Conservation (phyloP, 2,888 invertebrate genomes). For the Drosophila kokeensis region DNA sequence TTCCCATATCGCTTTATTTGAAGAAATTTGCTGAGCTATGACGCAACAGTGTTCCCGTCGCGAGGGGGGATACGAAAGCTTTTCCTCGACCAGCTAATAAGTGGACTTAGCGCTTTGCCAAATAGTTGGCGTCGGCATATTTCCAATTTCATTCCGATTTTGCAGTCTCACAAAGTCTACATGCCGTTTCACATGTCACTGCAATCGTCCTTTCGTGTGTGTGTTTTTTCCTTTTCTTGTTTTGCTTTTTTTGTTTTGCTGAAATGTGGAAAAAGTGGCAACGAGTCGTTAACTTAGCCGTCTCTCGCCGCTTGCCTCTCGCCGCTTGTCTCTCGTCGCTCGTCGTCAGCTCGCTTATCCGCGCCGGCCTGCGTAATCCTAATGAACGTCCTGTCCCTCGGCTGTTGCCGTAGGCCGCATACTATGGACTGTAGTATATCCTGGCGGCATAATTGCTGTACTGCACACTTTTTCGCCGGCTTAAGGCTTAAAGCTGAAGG, state of each 20-base stretch:
- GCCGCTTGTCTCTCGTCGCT: slow-evolving; percentile 7
- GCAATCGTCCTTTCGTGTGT: slow-evolving; percentile 9
- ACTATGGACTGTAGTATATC: slow-evolving; percentile 12
- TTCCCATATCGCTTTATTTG: background rate
- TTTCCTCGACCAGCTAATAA: background rate
- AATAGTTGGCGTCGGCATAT: slow-evolving; percentile 3
- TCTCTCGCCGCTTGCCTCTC: slow-evolving; percentile 3
- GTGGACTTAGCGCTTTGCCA: background rate
- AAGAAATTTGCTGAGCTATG: background rate
- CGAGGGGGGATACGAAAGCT: background rate
- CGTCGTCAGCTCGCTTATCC: slow-evolving; percentile 26
- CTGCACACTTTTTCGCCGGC: slow-evolving; percentile 45
- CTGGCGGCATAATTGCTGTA: slow-evolving; percentile 50
- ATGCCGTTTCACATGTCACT: slow-evolving; percentile 24
- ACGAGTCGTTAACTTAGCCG: slow-evolving; percentile 25
- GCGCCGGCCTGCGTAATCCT: slow-evolving; percentile 42
- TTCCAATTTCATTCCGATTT: slow-evolving; percentile 1
- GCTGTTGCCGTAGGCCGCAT: slow-evolving; percentile 10
- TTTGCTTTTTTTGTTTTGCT: background rate
- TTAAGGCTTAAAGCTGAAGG: slow-evolving; percentile 36
- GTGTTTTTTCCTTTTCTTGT: background rate
- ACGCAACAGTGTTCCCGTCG: background rate
- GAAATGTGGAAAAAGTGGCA: slow-evolving; percentile 21
- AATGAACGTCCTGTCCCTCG: slow-evolving; percentile 53
- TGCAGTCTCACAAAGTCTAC: slow-evolving; percentile 4